A percentile compares a stretch with the other conserved stretches of the same genome.
phyloP scores from a whole-genome alignment of 1,140 invertebrate genomes.

The Penaeus japonicus region DNA sequence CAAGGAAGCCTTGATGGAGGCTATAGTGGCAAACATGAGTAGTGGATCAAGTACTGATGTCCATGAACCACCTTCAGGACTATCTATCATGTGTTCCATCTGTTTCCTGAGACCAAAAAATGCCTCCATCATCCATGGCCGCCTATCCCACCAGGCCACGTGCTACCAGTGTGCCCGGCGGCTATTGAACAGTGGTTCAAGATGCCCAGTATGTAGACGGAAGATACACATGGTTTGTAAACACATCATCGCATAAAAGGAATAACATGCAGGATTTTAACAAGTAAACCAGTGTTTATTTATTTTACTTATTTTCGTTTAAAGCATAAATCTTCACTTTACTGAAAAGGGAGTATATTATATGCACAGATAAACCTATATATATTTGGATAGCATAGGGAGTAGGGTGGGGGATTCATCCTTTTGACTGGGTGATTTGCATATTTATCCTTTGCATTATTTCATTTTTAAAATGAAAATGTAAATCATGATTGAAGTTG shows the following conservation, averaged over 20 bases:
- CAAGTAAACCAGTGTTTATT: neutral
- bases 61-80: neutral
- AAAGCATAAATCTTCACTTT: too few relatives aligned
- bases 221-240: constrained; percentile 57
- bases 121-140: constrained; percentile 54
- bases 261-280: too few relatives aligned
- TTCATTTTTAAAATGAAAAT: too few relatives aligned
- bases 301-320: neutral
- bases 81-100: constrained; percentile 35
- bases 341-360: too few relatives aligned
- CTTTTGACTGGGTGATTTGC: too few relatives aligned
- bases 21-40: too few relatives aligned
- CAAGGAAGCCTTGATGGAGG: neutral
- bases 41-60: neutral
- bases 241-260: constrained; percentile 17
- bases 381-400: too few relatives aligned
- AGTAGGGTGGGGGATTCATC: too few relatives aligned
- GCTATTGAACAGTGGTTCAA: constrained; percentile 31
- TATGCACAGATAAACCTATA: too few relatives aligned
- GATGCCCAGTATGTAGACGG: constrained; percentile 50
- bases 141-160: constrained; percentile 49
- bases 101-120: constrained; percentile 53
- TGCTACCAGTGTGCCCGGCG: constrained; percentile 54
- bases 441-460: too few relatives aligned
- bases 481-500: too few relatives aligned